These are phyloP conservation scores for Manis pentadactyla DNA, from an alignment of 2,797 vertebrate species.

Conservation along the genomic window DNA sequence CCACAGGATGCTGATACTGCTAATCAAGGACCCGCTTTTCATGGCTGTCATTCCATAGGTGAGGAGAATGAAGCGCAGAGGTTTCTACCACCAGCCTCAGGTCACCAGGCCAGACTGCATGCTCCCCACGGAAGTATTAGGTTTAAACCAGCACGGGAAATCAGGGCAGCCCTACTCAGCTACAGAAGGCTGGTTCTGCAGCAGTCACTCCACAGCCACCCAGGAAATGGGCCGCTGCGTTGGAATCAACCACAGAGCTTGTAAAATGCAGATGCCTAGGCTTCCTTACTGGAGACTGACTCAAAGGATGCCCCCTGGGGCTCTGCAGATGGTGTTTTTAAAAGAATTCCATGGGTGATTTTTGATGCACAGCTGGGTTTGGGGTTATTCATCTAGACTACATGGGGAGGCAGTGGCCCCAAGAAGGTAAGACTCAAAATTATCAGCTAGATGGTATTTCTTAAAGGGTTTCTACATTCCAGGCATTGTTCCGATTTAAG, in stretches of 20 bases:
- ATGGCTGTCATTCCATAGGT: accelerated
- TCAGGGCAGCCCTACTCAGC: neutral
- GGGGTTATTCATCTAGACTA: neutral
- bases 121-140: accelerated
- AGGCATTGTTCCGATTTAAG: neutral
- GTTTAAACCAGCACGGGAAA: neutral
- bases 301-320: accelerated
- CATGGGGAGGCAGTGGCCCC: neutral
- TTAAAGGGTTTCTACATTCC: neutral
- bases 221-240: too few relatives aligned
- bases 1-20: accelerated
- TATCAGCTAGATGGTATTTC: neutral
- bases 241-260: neutral
- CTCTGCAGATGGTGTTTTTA: neutral
- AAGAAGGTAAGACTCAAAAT: neutral
- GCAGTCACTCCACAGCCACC: neutral
- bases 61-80: neutral
- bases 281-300: neutral
- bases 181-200: neutral
- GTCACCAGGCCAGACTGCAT: neutral
- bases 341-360: neutral
- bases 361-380: neutral
- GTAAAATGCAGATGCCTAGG: neutral
- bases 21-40: accelerated
- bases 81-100: accelerated